A percentile compares a stretch with the other conserved stretches of the same genome.
Evolutionary conservation across 2,888 invertebrate species (phyloP).

Genomic region (Cinara cedri): DNA sequence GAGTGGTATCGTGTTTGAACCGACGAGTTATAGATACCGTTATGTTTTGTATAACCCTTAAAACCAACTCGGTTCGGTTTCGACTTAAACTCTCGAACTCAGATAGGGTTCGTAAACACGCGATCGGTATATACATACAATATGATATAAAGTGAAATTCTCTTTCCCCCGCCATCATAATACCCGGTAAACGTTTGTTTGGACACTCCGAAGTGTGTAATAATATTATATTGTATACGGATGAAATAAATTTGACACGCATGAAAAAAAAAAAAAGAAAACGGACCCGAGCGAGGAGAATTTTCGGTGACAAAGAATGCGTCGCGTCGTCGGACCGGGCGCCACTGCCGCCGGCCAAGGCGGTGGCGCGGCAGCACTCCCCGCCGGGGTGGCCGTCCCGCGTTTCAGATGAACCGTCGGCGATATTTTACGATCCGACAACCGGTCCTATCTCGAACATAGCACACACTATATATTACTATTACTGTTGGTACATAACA

Average conservation of each 20-base stretch:
- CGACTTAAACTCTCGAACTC: too few species aligned
- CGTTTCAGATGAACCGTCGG: neutral
- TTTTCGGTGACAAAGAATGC: slow-evolving; percentile 25
- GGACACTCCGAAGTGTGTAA: slow-evolving; percentile 22
- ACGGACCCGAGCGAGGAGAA: neutral
- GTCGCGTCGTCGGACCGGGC: slow-evolving; percentile 16
- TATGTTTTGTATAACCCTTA: too few species aligned
- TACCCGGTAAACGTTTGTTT: slow-evolving; percentile 52
- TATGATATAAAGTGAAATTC: slow-evolving; percentile 21
- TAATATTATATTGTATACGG: too few species aligned
- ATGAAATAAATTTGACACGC: too few species aligned
- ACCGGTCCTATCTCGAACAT: slow-evolving; percentile 27
- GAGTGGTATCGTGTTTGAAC: too few species aligned
- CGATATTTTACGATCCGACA: slow-evolving; percentile 42
- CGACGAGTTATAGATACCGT: too few species aligned
- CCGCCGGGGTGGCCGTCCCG: slow-evolving; percentile 48
- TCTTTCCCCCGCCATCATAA: too few species aligned
- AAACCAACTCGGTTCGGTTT: too few species aligned
- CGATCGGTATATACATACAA: too few species aligned
- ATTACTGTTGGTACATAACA: too few species aligned
- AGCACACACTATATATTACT: neutral
- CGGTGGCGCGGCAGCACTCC: slow-evolving; percentile 4
- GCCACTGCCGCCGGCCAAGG: slow-evolving; percentile 40
- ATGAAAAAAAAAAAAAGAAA: neutral
- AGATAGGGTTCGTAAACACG: too few species aligned